These are phyloP conservation scores for Melitaea cinxia DNA, from an alignment of 1,140 invertebrate species.

Conservation along the genomic window DNA sequence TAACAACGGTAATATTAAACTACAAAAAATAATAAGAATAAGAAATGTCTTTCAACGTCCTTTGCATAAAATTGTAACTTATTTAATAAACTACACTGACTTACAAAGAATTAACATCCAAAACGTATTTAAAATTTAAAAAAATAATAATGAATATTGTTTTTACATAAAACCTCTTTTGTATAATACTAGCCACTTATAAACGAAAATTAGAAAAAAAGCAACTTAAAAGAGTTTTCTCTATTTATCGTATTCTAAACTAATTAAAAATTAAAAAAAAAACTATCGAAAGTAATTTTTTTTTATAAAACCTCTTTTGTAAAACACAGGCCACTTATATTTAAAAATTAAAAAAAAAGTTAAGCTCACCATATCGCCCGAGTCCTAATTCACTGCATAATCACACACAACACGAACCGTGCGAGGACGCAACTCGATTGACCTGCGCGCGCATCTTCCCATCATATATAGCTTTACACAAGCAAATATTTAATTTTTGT, in stretches of 20 bases:
- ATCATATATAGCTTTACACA: slow-evolving; percentile 35
- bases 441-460: slow-evolving; percentile 32
- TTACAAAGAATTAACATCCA: no score
- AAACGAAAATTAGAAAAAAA: no score
- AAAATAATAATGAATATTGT: no score
- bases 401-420: slow-evolving; percentile 38
- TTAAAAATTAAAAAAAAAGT: background rate
- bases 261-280: background rate
- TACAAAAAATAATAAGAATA: background rate
- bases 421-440: slow-evolving; percentile 33
- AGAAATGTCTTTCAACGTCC: no score
- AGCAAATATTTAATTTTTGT: slow-evolving; percentile 24
- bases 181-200: no score
- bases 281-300: background rate
- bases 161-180: no score
- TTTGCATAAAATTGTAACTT: no score
- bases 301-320: background rate
- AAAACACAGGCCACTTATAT: background rate
- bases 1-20: background rate
- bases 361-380: slow-evolving; percentile 39
- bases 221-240: no score
- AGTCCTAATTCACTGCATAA: slow-evolving; percentile 41
- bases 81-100: no score
- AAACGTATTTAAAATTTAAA: no score
- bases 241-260: background rate